These are phyloP conservation scores for Meloidogyne exigua DNA, from an alignment of 1,140 invertebrate species.

Conservation along the genomic window DNA sequence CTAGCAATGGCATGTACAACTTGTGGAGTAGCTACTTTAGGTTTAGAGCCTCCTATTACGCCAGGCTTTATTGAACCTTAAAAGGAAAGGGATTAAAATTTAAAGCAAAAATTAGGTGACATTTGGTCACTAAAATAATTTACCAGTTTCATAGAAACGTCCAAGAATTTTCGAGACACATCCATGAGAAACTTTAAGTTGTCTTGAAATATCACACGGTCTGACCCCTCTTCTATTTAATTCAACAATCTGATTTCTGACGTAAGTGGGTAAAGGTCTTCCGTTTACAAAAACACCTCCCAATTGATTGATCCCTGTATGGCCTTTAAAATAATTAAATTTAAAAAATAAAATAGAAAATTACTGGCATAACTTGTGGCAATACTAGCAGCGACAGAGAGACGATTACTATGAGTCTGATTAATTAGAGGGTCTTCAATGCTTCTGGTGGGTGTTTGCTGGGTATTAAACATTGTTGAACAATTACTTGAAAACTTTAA, in stretches of 20 bases:
- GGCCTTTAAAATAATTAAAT: conserved; percentile 41
- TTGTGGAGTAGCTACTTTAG: conserved; percentile 95
- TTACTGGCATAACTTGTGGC: conserved; percentile 26
- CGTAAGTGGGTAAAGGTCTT: conserved; percentile 84
- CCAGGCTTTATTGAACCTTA: conserved; percentile 66
- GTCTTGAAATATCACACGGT: conserved; percentile 90
- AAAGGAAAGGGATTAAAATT: conserved; percentile 8
- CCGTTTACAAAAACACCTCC: conserved; percentile 95
- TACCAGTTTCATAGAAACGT: conserved; percentile 79
- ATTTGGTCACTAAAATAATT: neutral
- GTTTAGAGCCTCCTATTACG: conserved; percentile 97
- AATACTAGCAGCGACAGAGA: conserved; percentile 18
- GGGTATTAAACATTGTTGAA: neutral
- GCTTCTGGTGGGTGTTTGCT: neutral
- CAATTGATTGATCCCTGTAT: conserved; percentile 83
- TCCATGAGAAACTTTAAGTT: conserved; percentile 89
- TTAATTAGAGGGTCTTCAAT: neutral
- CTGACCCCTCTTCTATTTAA: conserved; percentile 81
- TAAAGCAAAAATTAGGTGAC: neutral
- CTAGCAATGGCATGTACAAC: conserved; percentile 96
- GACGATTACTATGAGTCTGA: neutral
- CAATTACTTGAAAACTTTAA: neutral
- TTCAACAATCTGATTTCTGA: conserved; percentile 88
- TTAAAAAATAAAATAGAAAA: neutral
- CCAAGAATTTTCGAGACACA: conserved; percentile 90